These are phyloP conservation scores for Molossus molossus DNA, from an alignment of 2,797 vertebrate genomes.

Conservation along the genomic window DNA sequence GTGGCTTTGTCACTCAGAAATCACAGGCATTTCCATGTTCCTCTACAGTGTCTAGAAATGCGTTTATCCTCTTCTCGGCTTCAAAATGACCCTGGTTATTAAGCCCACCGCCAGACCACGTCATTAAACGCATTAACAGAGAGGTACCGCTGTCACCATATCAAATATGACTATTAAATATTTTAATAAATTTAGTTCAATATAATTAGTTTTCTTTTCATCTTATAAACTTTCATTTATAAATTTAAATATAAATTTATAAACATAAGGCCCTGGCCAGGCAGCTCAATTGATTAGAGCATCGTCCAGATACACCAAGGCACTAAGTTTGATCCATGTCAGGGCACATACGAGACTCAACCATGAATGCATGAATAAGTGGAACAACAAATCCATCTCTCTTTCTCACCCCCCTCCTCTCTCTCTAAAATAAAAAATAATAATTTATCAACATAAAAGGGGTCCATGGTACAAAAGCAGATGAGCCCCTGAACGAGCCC, in stretches of 20 bases:
- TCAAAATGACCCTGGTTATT: neutral
- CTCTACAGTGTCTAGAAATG: neutral
- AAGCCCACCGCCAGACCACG: neutral
- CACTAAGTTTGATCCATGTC: neutral
- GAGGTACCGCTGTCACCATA: neutral
- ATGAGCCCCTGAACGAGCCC: neutral
- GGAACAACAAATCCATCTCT: neutral
- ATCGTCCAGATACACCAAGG: neutral
- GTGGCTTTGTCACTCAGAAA: neutral
- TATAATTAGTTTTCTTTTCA: neutral
- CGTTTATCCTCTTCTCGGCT: neutral
- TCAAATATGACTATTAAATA: neutral
- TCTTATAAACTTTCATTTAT: neutral
- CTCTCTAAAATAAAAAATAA: neutral
- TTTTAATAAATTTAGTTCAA: neutral
- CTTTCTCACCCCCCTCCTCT: neutral
- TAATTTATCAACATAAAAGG: neutral
- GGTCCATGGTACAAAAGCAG: neutral
- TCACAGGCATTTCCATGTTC: neutral
- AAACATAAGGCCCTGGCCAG: neutral
- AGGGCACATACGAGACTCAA: neutral
- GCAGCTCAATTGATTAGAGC: neutral
- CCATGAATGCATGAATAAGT: neutral
- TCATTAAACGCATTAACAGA: neutral
- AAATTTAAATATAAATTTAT: slow-evolving; percentile 40